Evolutionary conservation across 2,888 invertebrate genomes (phyloP), one percentile per base, ranked within the genome.

Genomic region (Zootermopsis nevadensis): DNA sequence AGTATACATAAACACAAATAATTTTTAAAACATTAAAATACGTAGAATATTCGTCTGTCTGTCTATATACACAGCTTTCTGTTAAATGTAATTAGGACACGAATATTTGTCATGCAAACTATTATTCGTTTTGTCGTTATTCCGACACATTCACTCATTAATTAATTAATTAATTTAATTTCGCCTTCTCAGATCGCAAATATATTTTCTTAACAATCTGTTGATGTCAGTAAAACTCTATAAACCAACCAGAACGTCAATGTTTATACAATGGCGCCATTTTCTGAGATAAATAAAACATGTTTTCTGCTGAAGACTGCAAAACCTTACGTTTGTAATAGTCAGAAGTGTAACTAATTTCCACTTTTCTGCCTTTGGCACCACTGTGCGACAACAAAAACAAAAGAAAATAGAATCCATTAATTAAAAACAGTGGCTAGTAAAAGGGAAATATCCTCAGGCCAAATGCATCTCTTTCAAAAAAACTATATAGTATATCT

Each of bases 401-500:
- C 6, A 27, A 60, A 60, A n/a, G n/a, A n/a, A 79, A 79, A 79
- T 24, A 27, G 79, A 79, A 35, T 79, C 38, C 79, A 66, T 66
- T 79, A 79, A 79, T 79, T 79, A 79, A 66, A 55, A 79, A 79
- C 60, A 60, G 66, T 27, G 38, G 66, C 42, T 74, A 38, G 10
- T 74, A 35, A 10, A 60, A 24, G 35, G 66, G 66, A 66, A 79
- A 60, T 66, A 24, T 27, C 79, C 79, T 60, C 42, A 33, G 66
- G 79, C 55, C 24, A 42, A 33, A 69, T 69, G 33, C 69, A 15
- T 33, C 31, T 31, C 30, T 33, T 31, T 69, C 69, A 1, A 19
- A 27, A n/a, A 33, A 69, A 2, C 33, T 22, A 38, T 38, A n/a
- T 38, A 2, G 24, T 22, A 38, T 38, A n/a, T 38, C n/a, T 74